phyloP scores from a whole-genome alignment of 2,113 vertebrate species.

The Cyprinus carpio region DNA sequence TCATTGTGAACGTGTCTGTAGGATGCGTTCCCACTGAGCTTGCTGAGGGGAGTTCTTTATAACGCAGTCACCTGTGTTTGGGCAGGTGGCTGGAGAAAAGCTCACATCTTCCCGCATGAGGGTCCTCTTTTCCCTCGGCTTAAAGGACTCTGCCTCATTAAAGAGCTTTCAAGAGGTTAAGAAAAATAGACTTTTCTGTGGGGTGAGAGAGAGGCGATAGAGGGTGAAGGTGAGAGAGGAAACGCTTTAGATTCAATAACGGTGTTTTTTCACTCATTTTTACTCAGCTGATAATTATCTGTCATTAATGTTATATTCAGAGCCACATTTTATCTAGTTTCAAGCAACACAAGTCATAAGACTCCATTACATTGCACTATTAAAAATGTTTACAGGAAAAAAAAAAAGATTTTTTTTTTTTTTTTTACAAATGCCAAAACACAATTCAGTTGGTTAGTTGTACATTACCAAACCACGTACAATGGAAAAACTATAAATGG shows the following conservation, averaged over 20 bases:
- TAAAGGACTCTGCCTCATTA: constrained; percentile 56
- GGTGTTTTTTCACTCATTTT: background rate
- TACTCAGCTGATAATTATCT: background rate
- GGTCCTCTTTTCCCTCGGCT: constrained; percentile 64
- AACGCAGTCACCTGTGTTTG: constrained; percentile 66
- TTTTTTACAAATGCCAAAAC: too few relatives aligned
- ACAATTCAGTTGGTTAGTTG: background rate
- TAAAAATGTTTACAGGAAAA: too few relatives aligned
- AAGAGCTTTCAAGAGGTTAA: constrained; percentile 14
- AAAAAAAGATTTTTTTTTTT: too few relatives aligned
- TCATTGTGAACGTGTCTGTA: constrained; percentile 59
- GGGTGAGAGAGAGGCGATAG: background rate
- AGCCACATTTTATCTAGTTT: background rate
- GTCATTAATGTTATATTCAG: background rate
- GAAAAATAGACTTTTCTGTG: constrained; percentile 12
- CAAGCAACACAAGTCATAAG: background rate
- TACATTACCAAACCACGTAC: background rate
- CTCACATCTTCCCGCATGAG: constrained; percentile 64
- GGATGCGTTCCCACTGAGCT: constrained; percentile 57
- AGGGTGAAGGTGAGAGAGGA: background rate
- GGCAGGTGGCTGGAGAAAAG: constrained; percentile 72
- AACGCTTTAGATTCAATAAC: constrained; percentile 10
- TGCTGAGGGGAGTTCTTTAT: constrained; percentile 50
- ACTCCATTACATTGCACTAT: background rate
- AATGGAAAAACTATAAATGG: too few relatives aligned